Evolutionary conservation across 2,888 invertebrate species (phyloP), one percentile per base, ranked within the genome.

Genomic region (Drosophila algonquin): DNA sequence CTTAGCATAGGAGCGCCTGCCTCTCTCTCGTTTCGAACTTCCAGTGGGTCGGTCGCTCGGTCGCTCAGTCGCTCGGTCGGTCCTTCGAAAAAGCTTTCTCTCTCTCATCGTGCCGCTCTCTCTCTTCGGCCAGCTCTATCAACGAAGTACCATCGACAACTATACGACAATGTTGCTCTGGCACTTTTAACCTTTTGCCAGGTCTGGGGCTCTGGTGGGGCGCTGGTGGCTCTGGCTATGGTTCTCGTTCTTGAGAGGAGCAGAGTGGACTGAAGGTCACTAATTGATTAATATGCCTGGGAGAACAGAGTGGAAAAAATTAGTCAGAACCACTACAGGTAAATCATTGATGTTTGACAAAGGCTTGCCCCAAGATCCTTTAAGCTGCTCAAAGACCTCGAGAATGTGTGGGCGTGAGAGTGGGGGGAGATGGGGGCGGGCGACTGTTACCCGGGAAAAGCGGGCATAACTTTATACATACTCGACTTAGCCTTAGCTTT

Each of bases 141-240:
- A 47, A 52, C 62, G 65, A 70, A 55, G 61, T 48, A 53, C 65
- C 62, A 63, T 63, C 77, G 80, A 67, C 74, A 69, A 75, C 69
- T 69, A 67, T 54, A 68, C 47, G 79, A 75, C 73, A 64, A 63
- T 75, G 74, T 76, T 75, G 73, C 73, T n/a, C 81, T 81, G 83
- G 85, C 86, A 79, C 71, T 81, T 85, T 85, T 75, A 85, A 85
- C 88, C 88, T 85, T 88, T 87, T 76, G 75, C 58, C 74, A 68
- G 72, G 63, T 54, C 70, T 51, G 48, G 48, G 14, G 14, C 54
- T n/a, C 14, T 6, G 14, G 0, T 51, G 48, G 48, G 14, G 14
- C 54, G 10, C 14, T 6, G 14, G 0, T 14, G 40, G 6, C 40
- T 7, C 14, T 44, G 54, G 44, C 24, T n/a, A 5, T 40, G 21